Evolutionary conservation across 2,113 vertebrate species (phyloP), one percentile per base, ranked within the genome.

Genomic region (Dissostichus mawsoni): DNA sequence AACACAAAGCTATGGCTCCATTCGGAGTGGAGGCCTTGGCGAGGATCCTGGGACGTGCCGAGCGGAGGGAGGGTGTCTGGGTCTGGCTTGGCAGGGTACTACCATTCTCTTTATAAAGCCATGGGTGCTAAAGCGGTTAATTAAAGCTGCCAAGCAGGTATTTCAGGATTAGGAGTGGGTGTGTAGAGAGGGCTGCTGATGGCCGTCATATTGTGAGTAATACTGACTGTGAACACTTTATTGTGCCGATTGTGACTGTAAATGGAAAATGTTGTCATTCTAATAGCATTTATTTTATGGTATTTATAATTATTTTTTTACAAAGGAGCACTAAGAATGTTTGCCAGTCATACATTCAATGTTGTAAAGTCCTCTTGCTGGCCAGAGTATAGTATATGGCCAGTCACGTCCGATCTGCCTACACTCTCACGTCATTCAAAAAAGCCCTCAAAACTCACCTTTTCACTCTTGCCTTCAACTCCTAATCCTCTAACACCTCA

Each of bases 101-200:
- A 1, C 16, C 36, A 41, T 41, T 41, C 36, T 41, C 36, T 41
- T 41, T 41, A 41, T 41, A 41, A 6, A 41, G 36, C 36, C 36
- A 41, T 41, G 80, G 77, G 69, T 55, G 77, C 74, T 66, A 1
- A 12, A 79, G 82, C 63, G 70, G 76, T 87, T 92, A 83, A 90
- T 90, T 87, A 88, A 88, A 87, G 76, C 64, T 76, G 68, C 63
- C 51, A 23, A 50, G 73, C 88, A 87, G 90, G 90, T 92, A 91
- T 93, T 92, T 91, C 70, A 65, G 84, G 89, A 81, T 79, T 41
- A 62, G 55, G 67, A 81, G 90, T 89, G 82, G 85, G 87, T 51
- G 75, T 82, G 62, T 48, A 17, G 25, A 81, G 36, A 69, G 61
- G 76, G 51, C 25, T 76, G 61, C 76, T 58, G 69, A 23, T 72